These are phyloP conservation scores for Apostichopus japonicus DNA, from an alignment of 35 echinoderm and acorn worm species.

Conservation along the genomic window DNA sequence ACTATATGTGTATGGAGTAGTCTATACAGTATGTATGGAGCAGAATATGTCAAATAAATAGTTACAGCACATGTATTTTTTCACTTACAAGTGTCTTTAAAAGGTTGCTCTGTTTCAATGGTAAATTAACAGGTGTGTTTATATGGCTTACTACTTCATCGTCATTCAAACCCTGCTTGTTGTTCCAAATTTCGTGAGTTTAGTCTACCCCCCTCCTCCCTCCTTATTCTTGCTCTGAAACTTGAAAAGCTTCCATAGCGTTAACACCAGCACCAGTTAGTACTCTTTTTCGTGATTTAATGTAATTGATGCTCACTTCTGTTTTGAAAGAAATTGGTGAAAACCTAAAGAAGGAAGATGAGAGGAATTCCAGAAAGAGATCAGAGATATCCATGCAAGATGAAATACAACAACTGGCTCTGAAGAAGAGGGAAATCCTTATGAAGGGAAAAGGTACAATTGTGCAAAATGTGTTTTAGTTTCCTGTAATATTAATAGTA, in stretches of 20 bases:
- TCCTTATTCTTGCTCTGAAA: neutral
- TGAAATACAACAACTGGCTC: slow-evolving; percentile 70
- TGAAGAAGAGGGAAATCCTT: slow-evolving; percentile 65
- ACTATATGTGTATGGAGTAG: too few species aligned
- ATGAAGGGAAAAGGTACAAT: slow-evolving; percentile 69
- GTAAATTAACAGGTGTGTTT: too few species aligned
- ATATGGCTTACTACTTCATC: too few species aligned
- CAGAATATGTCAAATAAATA: too few species aligned
- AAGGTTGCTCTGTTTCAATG: too few species aligned
- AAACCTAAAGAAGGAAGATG: neutral
- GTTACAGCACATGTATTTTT: too few species aligned
- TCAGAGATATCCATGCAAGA: slow-evolving; percentile 27
- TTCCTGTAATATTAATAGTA: too few species aligned
- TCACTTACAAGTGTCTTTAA: too few species aligned
- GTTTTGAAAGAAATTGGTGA: too few species aligned
- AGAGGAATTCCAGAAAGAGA: neutral
- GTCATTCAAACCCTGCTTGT: too few species aligned
- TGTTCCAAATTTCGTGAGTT: neutral
- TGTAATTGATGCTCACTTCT: neutral
- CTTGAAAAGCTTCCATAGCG: neutral
- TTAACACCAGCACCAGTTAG: neutral
- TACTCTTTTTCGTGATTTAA: neutral
- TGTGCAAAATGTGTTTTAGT: too few species aligned
- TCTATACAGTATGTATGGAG: too few species aligned
- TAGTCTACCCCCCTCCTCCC: neutral